Evolutionary conservation across 2,113 vertebrate species (phyloP).

Genomic region (Paracanthobrama guichenoti): DNA sequence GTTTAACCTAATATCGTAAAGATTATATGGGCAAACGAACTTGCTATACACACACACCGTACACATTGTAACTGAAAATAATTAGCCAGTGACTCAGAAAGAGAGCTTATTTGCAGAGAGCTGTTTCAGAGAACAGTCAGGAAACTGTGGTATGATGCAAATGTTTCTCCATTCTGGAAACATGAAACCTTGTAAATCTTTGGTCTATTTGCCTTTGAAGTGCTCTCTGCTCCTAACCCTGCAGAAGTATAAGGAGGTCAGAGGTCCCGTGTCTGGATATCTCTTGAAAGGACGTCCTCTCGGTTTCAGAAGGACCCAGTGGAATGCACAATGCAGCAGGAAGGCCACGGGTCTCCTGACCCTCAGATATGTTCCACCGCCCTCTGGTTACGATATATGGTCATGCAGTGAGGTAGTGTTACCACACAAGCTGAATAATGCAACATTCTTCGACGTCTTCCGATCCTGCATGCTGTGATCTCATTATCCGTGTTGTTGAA

Average conservation of each 20-base stretch:
- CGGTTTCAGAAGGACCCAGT: not conserved
- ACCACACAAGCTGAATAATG: slow-evolving; percentile 36
- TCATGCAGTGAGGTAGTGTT: slow-evolving; percentile 17
- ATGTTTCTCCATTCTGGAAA: slow-evolving; percentile 22
- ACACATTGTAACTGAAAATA: not conserved
- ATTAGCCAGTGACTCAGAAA: not conserved
- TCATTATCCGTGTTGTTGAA: not conserved
- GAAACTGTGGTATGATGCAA: not conserved
- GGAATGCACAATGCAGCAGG: not conserved
- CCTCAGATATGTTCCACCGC: slow-evolving; percentile 21
- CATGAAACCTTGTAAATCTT: slow-evolving; percentile 43
- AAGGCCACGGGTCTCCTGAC: slow-evolving; percentile 8
- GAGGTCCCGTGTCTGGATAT: slow-evolving; percentile 1
- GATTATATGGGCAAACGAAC: too few relatives aligned
- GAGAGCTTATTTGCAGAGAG: not conserved
- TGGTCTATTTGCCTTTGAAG: not conserved
- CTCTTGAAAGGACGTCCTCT: not conserved
- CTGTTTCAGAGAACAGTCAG: slow-evolving; percentile 18
- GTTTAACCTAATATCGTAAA: too few relatives aligned
- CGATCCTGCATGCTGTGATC: not conserved
- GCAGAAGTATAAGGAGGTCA: slow-evolving; percentile 24
- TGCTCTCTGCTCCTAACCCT: slow-evolving; percentile 11
- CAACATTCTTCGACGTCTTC: slow-evolving; percentile 18
- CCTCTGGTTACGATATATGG: slow-evolving; percentile 9
- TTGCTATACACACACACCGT: not conserved